Evolutionary conservation across 2,113 vertebrate species (phyloP), one percentile per base, ranked within the genome.

Genomic region (Cranoglanis bouderius): DNA sequence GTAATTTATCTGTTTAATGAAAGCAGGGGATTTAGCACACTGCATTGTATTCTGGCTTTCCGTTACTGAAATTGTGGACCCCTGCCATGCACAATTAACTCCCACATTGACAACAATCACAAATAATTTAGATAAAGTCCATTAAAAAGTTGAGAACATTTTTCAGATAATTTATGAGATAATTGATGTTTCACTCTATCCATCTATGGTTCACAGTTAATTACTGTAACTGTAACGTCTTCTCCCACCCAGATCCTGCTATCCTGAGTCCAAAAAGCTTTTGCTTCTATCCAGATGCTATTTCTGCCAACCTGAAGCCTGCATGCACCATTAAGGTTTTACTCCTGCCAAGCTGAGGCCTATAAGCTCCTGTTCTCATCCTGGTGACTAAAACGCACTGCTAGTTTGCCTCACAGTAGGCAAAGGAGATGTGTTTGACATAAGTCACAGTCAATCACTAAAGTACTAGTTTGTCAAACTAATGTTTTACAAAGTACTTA

Each of bases 121-220:
- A 85, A 90, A 81, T 72, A 51, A 26, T 21, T 35, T 49, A 24
- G 40, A 80, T 49, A 57, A 63, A 14, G 4, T 51, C 46, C 18
- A 46, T 16, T 13, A 51, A 51, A 32, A 65, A 63, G 53, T 13
- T 84, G 35, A 87, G 82, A 70, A 80, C 18, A 63, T 84, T 63
- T 87, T 43, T 72, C 14, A 43, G 24, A 82, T 72, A 12, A 72
- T 29, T 86, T 82, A 82, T 65, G 32, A 43, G 38, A 21, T 85
- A 88, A 88, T 81, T 90, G 63, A 85, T 75, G 21, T 67, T 53
- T 38, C 43, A 57, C 26, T 80, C 53, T 82, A 80, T 21, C 82
- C 53, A 57, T 83, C 81, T 46, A 29, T 46, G 13, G 29, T 16
- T 35, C 38, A 35, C n/a, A 35, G 10, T 65, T 87, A 49, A 70